Percentiles rank a stretch among this genome's conserved stretches.
phyloP scores from a whole-genome alignment of 1,140 invertebrate genomes.

The Formica exsecta region DNA sequence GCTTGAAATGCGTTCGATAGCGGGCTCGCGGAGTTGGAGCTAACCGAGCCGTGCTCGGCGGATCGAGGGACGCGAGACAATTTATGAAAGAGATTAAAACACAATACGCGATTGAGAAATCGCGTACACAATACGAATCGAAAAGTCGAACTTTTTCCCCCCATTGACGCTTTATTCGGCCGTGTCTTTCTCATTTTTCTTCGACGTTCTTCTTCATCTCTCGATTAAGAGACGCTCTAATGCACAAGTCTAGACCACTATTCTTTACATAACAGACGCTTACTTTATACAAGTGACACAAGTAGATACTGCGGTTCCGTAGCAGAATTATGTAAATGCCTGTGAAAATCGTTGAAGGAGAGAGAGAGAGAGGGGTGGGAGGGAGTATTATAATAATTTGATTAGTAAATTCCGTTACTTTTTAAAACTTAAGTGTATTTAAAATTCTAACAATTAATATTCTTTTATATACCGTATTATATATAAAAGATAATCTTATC shows the following conservation, averaged over 20 bases:
- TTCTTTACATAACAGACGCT: conserved; percentile 49
- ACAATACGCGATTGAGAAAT: not conserved
- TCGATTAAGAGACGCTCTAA: not conserved
- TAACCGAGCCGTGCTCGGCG: not conserved
- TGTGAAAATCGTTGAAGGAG: not conserved
- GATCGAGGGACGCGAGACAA: not conserved
- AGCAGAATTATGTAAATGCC: conserved; percentile 32
- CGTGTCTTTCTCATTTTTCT: conserved; percentile 17
- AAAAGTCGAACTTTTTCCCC: not conserved
- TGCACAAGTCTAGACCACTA: not conserved
- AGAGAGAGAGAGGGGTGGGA: not conserved
- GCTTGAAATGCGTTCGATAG: not conserved
- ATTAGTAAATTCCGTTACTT: not conserved
- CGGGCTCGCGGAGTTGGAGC: not conserved
- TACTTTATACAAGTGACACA: conserved; percentile 38
- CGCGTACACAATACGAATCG: not conserved
- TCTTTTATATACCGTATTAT: not conserved
- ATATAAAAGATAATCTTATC: conserved; percentile 21
- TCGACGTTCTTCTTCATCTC: conserved; percentile 37
- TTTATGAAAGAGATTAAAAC: conserved; percentile 31
- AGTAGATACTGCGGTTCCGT: not conserved
- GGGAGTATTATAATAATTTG: not conserved
- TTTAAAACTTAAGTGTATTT: too few species aligned
- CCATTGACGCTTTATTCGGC: conserved; percentile 10
- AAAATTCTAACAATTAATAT: not conserved